These are phyloP conservation scores for Trichopoda pennipes DNA, from an alignment of 2,888 invertebrate genomes.

Conservation along the genomic window DNA sequence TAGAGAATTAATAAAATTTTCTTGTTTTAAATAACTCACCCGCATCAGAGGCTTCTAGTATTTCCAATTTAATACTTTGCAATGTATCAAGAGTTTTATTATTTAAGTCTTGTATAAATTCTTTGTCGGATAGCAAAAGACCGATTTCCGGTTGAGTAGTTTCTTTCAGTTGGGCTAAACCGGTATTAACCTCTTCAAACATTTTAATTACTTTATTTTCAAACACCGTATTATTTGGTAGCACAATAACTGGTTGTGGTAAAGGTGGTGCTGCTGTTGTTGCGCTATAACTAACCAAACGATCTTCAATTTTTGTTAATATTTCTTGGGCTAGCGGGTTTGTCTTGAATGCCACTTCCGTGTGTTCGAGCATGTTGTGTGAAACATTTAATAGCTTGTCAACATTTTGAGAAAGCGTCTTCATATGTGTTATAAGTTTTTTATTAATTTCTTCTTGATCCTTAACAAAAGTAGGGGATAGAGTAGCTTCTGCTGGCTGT, in stretches of 20 bases:
- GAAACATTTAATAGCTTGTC: conserved; percentile 73
- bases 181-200: conserved; percentile 80
- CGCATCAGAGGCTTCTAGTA: conserved; percentile 81
- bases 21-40: conserved; percentile 78
- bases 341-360: conserved; percentile 75
- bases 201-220: conserved; percentile 81
- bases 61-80: conserved; percentile 82
- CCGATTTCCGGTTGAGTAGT: conserved; percentile 70
- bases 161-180: conserved; percentile 79
- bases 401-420: conserved; percentile 74
- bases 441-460: conserved; percentile 74
- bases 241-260: conserved; percentile 67
- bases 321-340: conserved; percentile 76
- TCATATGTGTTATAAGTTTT: conserved; percentile 75
- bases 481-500: conserved; percentile 54
- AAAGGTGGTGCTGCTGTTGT: conserved; percentile 68
- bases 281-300: conserved; percentile 75
- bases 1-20: neutral
- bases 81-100: conserved; percentile 85
- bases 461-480: conserved; percentile 74
- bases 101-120: conserved; percentile 83
- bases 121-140: conserved; percentile 80
- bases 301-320: conserved; percentile 77
- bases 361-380: conserved; percentile 74
- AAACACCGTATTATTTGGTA: conserved; percentile 80